These are phyloP conservation scores for Edolisoma coerulescens DNA, from an alignment of 2,113 vertebrate species.

Conservation along the genomic window DNA sequence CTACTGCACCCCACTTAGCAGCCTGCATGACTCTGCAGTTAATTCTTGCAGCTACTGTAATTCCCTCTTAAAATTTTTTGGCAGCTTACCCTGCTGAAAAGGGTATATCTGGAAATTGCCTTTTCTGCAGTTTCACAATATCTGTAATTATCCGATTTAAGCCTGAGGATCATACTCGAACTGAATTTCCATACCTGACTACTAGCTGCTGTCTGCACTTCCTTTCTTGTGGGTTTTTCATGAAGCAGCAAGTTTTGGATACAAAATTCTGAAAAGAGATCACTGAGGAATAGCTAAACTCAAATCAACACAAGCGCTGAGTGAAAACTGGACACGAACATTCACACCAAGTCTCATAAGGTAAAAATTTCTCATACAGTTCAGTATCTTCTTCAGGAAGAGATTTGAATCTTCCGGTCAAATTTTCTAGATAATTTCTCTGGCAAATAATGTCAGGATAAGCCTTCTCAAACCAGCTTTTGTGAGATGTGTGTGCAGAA, in stretches of 20 bases:
- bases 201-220: neutral
- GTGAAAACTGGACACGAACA: neutral
- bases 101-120: constrained; percentile 5
- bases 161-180: neutral
- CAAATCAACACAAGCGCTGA: fast-evolving
- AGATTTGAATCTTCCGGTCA: neutral
- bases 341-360: neutral
- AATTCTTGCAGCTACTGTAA: constrained; percentile 48
- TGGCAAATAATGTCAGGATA: neutral
- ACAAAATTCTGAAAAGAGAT: neutral
- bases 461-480: neutral
- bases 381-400: neutral
- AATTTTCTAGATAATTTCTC: neutral
- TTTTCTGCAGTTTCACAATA: constrained; percentile 10
- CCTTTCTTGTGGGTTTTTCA: neutral
- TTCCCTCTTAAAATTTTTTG: constrained; percentile 33
- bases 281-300: neutral
- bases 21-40: constrained; percentile 56
- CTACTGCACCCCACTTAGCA: neutral
- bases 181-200: constrained; percentile 30
- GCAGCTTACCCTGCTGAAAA: constrained; percentile 22
- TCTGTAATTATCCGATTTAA: constrained; percentile 4
- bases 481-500: neutral
- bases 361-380: neutral
- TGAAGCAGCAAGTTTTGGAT: neutral